Evolutionary conservation across 2,113 vertebrate species (phyloP).

Genomic region (Arvicanthis niloticus): DNA sequence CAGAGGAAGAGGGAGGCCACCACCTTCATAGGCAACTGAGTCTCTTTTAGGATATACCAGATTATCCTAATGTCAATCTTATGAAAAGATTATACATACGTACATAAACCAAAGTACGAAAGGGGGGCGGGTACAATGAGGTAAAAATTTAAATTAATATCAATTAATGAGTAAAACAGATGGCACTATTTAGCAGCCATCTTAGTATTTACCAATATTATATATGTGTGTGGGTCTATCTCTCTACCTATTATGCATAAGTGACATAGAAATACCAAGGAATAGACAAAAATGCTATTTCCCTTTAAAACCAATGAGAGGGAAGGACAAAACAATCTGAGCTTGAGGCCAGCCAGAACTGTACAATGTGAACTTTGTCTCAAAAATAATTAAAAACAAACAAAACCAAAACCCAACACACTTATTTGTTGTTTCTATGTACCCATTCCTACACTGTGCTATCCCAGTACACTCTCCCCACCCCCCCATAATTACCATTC

Average conservation of each 20-base stretch:
- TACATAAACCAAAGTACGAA: background rate
- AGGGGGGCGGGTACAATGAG: background rate
- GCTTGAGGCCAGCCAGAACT: background rate
- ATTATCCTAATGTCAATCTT: conserved; percentile 40
- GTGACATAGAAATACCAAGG: background rate
- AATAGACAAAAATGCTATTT: background rate
- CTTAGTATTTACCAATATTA: conserved; percentile 28
- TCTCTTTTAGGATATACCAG: background rate
- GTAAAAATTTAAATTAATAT: conserved; percentile 39
- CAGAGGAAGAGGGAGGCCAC: background rate
- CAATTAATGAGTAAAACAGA: conserved; percentile 12
- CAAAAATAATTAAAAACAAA: background rate
- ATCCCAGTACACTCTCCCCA: conserved; percentile 8
- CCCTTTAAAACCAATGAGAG: conserved; percentile 40
- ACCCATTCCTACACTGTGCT: background rate
- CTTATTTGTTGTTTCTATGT: conserved; percentile 33
- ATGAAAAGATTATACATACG: background rate
- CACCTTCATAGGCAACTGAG: background rate
- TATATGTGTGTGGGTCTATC: too few relatives aligned
- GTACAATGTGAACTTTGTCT: background rate
- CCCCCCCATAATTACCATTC: conserved; percentile 18
- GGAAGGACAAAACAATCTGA: background rate
- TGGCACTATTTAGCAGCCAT: conserved; percentile 6
- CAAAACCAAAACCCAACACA: background rate
- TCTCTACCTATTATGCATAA: background rate